Evolutionary conservation across 1,140 invertebrate genomes (phyloP), one percentile per base, ranked within the genome.

Genomic region (Neotoxoptera formosana): DNA sequence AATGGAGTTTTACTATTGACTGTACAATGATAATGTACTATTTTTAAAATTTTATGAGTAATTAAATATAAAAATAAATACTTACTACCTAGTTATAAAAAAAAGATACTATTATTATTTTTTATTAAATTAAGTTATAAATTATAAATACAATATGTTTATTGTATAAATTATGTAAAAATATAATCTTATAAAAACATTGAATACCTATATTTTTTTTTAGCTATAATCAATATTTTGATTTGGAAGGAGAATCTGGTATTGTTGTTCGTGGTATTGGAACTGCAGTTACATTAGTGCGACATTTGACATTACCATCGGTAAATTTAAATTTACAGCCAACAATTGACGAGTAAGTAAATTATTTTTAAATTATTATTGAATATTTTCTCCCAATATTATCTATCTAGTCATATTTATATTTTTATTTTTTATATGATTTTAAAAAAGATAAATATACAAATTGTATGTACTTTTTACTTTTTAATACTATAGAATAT

Each of bases 171-270:
- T 2, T n/a, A n/a, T 67, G 60, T 67, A 67, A 67, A 67, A 30
- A 17, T 67, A 67, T 17, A n/a, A 14, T 67, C 2, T 30, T 47
- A 47, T 25, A 25, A 84, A 84, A 45, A 45, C 36, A 84, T 41
- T 45, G 4, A 3, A 45, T 25, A 83, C 14, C 9, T 41, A n/a
- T 48, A 92, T 81, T 93, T 89, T 93, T 94, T 94, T 94, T 17
- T 94, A 97, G 97, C 0, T 99, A 99, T 95, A 96, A 97, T 88
- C 98, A 99, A 95, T 98, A 97, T 95, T 99, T 99, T 95, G 99
- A 99, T 95, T 95, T 99, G 87, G 99, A 99, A 95, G 99, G 99
- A 8, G 99, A 99, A 95, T 99, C 98, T 51, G 99, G 99, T 0
- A 98, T 99, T 92, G 98, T 99, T 14, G 97, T 97, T 0, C 96